Evolutionary conservation across 2,888 invertebrate species (phyloP), one percentile per base, ranked within the genome.

Genomic region (Electrophaes corylata): DNA sequence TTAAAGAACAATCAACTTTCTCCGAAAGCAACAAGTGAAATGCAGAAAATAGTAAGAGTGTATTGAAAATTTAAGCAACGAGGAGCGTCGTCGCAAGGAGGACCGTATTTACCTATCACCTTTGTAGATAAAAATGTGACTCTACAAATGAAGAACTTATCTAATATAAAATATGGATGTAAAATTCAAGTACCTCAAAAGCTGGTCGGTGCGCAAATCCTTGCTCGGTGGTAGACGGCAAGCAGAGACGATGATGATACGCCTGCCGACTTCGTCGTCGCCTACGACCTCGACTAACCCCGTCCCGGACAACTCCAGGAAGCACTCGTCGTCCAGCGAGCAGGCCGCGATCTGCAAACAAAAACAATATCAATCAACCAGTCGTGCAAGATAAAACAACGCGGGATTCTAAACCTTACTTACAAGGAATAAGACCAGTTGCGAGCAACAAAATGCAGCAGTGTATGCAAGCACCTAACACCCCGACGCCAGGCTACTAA

Each of bases 211-310:
- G 73, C 96, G 94, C 62, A 96, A 84, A 62, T 95, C 95, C 78
- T 95, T 96, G 80, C 95, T 96, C 45, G 95, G 94, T 0, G 98
- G 98, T 61, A 94, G 83, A 20, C 92, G 84, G 86, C 98, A 99
- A 5, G 99, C 99, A 62, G 98, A 99, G 54, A 99, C 96, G 40
- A 98, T 97, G 75, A 99, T 98, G 72, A 99, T 96, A 82, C 99
- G 97, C 65, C 99, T 94, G 16, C 99, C 99, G 72, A 96, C 90
- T 54, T 92, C 93, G 68, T 94, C 94, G 59, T 94, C 94, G 0
- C 94, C 95, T 0, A 93, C 91, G 26, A 95, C 94, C 72, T 94
- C 94, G 41, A 92, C 92, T n/a, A 91, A 81, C 0, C 90, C 87
- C 0, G 81, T 81, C 0, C 78, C 71, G 48, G 76, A 77, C 14